Evolutionary conservation across 92 coral and sea anemone genomes (phyloP), one percentile per base, ranked within the genome.

Genomic region (Parazoanthus atlanticus): DNA sequence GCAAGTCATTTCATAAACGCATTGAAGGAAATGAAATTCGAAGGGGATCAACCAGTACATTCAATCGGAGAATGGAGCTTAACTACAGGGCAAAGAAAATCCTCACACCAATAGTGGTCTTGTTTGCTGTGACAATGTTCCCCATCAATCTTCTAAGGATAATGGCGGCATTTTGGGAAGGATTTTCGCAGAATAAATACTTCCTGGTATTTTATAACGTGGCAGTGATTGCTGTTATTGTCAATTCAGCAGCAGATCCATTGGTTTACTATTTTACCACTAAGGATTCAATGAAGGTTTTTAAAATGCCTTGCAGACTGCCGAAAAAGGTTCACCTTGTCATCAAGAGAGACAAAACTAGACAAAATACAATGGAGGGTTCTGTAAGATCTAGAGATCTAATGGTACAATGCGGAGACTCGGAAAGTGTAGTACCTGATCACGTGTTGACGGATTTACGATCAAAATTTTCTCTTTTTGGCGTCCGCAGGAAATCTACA

Each of bases 31-130:
- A 47, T 30, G 65, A 84, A 6, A 61, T 3, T 25, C 26, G 54
- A 36, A 7, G 43, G 7, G 25, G 87, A 70, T 83, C 64, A n/a
- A 52, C 85, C 5, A 30, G 54, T 1, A 81, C 31, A 23, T 92
- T 91, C 23, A 31, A 78, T 67, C 91, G 91, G n/a, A 86, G 93
- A 89, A 78, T 95, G 72, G 91, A 88, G 46, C 96, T 94, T 23
- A 96, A 95, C 89, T 88, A 90, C 13, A 95, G 89, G 47, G 97
- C 99, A 30, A 88, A 90, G 73, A 93, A 91, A 58, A 83, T 96
- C 17, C 93, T 96, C 2, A 96, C 99, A 2, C 99, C 99, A 0
- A 92, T 96, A 16, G 98, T 96, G 46, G 46, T 95, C 13, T 93
- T 95, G 3, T 96, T 96, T 75, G 89, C 92, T 6, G 86, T 96